Conservation (phyloP, 2,888 invertebrate species). For the Drymonia ruficornis region DNA sequence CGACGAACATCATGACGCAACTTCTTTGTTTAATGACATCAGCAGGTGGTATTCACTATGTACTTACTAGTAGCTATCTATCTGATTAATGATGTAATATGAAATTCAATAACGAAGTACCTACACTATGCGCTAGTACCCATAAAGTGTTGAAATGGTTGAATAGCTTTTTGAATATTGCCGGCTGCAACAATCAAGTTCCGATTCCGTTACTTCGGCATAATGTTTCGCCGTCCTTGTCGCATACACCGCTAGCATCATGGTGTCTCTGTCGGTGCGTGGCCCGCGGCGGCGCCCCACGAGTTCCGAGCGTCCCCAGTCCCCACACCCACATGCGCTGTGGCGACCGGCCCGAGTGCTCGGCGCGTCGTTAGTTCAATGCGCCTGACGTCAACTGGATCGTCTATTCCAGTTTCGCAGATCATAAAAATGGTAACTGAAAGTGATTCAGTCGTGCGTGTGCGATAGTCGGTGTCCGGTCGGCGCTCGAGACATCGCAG, state of each 20-base stretch:
- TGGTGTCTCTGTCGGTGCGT: conserved; percentile 38
- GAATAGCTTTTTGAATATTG: conserved; percentile 27
- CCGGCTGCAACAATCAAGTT: conserved; percentile 25
- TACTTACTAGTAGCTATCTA: too few relatives aligned
- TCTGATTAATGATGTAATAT: too few relatives aligned
- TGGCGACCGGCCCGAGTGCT: conserved; percentile 53
- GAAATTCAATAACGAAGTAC: too few relatives aligned
- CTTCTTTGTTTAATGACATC: conserved; percentile 1
- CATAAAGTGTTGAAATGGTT: conserved; percentile 6
- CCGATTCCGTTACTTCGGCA: conserved; percentile 23
- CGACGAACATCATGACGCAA: background rate
- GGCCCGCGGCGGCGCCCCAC: conserved; percentile 13
- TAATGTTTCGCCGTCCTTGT: conserved; percentile 42
- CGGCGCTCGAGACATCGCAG: conserved; percentile 27
- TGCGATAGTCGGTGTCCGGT: conserved; percentile 56
- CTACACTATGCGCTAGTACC: too few relatives aligned
- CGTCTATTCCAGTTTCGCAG: conserved; percentile 65
- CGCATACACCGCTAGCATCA: conserved; percentile 17
- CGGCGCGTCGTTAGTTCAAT: conserved; percentile 47
- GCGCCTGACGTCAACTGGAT: conserved; percentile 55
- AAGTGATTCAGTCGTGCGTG: conserved; percentile 73
- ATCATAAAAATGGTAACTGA: conserved; percentile 73
- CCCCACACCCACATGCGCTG: conserved; percentile 61
- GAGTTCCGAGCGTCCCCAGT: conserved; percentile 6
- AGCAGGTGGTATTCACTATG: too few relatives aligned